These are phyloP conservation scores for Ianthella basta DNA, from an alignment of 37 sponge, comb jelly and placozoan species.

Conservation along the genomic window DNA sequence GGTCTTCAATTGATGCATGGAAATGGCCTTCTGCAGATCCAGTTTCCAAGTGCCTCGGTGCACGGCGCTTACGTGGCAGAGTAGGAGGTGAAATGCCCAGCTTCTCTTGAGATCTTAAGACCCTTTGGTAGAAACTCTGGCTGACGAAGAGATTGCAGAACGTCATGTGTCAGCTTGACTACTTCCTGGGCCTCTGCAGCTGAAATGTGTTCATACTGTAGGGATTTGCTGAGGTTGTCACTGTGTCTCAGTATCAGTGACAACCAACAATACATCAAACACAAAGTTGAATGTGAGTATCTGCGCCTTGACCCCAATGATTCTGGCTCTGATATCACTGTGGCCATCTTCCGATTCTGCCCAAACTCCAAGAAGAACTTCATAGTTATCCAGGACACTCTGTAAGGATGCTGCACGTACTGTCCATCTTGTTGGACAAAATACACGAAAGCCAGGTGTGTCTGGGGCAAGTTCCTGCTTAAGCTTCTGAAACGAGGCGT, in stretches of 20 bases:
- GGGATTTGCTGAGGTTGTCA: slow-evolving; percentile 40
- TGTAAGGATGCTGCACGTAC: slow-evolving; percentile 43
- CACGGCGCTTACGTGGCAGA: slow-evolving; percentile 16
- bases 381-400: slow-evolving; percentile 51
- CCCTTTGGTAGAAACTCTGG: slow-evolving; percentile 21
- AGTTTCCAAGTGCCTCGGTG: slow-evolving; percentile 28
- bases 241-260: slow-evolving; percentile 31
- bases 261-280: too few species aligned
- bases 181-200: slow-evolving; percentile 34
- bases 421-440: slow-evolving; percentile 65
- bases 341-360: too few species aligned
- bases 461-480: slow-evolving; percentile 31
- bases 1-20: background rate
- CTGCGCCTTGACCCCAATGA: too few species aligned
- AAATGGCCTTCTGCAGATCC: slow-evolving; percentile 20
- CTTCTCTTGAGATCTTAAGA: background rate
- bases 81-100: background rate
- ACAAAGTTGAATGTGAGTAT: too few species aligned
- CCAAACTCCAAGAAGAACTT: slow-evolving; percentile 7
- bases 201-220: slow-evolving; percentile 18
- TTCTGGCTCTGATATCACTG: background rate
- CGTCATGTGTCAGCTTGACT: slow-evolving; percentile 23
- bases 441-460: slow-evolving; percentile 50
- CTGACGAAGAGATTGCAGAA: slow-evolving; percentile 19
- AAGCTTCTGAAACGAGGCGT: slow-evolving; percentile 47